phyloP scores from a whole-genome alignment of 2,797 vertebrate species.

The Ibycter americanus region DNA sequence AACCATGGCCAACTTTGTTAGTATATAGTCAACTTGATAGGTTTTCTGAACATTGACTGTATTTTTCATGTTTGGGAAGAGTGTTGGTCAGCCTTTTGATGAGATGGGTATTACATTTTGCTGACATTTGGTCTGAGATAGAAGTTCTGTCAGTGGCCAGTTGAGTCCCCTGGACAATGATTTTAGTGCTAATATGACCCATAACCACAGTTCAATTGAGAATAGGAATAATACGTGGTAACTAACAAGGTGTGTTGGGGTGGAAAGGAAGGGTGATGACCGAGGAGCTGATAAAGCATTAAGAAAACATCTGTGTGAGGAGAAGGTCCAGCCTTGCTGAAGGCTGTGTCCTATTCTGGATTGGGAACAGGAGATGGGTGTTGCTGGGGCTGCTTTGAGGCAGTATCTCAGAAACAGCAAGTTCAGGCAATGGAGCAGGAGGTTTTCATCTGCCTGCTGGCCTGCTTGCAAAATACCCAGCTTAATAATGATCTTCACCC shows the following conservation, averaged over 20 bases:
- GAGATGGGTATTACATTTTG: background rate
- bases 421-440: background rate
- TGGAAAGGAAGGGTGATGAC: too few species aligned
- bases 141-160: background rate
- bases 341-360: background rate
- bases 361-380: background rate
- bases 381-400: background rate
- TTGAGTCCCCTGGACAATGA: background rate
- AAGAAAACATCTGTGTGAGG: background rate
- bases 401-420: background rate
- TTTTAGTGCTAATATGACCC: background rate
- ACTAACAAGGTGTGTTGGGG: background rate
- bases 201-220: background rate
- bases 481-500: background rate
- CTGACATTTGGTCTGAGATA: background rate
- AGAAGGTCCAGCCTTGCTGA: background rate
- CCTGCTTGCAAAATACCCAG: background rate
- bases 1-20: background rate
- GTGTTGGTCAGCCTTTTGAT: background rate
- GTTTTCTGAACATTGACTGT: background rate
- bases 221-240: background rate
- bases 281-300: background rate
- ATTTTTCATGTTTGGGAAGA: background rate
- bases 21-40: fast-evolving
- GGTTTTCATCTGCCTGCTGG: background rate